Evolutionary conservation across 2,113 vertebrate species (phyloP).

Genomic region (Porphyrio hochstetteri): DNA sequence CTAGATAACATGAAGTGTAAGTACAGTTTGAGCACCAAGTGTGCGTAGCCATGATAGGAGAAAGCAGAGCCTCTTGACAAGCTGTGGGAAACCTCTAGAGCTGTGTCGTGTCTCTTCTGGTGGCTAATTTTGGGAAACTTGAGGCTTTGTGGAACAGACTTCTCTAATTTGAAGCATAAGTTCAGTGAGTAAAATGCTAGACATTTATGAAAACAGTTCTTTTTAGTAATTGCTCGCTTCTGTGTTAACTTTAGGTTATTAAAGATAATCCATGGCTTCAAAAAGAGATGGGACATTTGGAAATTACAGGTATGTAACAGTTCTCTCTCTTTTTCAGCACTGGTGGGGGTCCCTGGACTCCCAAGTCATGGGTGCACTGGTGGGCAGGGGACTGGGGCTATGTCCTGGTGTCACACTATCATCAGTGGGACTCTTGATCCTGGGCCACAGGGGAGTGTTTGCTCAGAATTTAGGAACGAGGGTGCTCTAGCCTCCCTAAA

Average conservation of each 20-base stretch:
- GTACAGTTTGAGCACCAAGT: neutral
- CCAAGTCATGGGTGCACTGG: neutral
- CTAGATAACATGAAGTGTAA: neutral
- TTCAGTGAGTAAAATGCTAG: neutral
- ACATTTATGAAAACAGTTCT: neutral
- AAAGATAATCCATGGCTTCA: neutral
- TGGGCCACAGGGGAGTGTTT: neutral
- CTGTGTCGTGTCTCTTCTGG: neutral
- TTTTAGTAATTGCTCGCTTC: neutral
- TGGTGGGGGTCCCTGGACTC: neutral
- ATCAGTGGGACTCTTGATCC: neutral
- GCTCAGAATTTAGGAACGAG: neutral
- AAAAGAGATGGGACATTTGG: neutral
- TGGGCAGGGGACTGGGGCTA: neutral
- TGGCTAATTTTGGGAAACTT: neutral
- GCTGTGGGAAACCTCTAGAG: neutral
- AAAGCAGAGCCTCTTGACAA: neutral
- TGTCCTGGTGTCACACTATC: accelerated
- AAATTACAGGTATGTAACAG: conserved; percentile 38
- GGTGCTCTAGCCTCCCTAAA: neutral
- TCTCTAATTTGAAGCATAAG: neutral
- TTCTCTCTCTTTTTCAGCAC: neutral
- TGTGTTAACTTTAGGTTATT: conserved; percentile 40
- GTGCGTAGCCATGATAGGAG: neutral
- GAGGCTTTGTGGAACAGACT: neutral